Conservation (phyloP, 2,888 invertebrate species). For the Conops quadrifasciatus region DNA sequence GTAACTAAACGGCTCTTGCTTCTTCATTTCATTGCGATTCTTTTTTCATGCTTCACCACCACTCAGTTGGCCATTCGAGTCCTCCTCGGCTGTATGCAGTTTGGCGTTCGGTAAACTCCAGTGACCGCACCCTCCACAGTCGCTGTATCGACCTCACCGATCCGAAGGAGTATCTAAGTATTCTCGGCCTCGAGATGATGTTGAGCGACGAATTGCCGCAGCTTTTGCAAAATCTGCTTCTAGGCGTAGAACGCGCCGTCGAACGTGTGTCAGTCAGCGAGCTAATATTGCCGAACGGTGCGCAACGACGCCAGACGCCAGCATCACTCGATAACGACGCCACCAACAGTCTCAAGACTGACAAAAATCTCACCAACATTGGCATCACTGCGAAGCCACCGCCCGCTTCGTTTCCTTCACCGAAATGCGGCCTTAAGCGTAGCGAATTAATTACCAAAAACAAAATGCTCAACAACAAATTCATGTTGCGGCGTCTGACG, state of each 20-base stretch:
- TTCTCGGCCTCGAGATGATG: constrained; percentile 63
- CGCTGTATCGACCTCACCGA: constrained; percentile 60
- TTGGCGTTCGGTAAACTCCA: constrained; percentile 56
- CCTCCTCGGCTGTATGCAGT: constrained; percentile 57
- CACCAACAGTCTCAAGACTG: constrained; percentile 41
- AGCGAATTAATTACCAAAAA: constrained; percentile 66
- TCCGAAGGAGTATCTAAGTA: constrained; percentile 54
- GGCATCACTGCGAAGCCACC: constrained; percentile 2
- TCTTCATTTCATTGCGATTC: neutral
- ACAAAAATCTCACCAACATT: constrained; percentile 28
- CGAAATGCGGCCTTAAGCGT: constrained; percentile 64
- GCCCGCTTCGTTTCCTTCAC: constrained; percentile 52
- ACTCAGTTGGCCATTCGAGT: constrained; percentile 48
- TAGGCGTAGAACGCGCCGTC: constrained; percentile 76
- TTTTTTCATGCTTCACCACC: neutral
- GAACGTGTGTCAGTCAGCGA: constrained; percentile 74
- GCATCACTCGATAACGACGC: constrained; percentile 38
- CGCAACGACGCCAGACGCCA: constrained; percentile 48
- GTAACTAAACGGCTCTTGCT: neutral
- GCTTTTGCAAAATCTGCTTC: constrained; percentile 72
- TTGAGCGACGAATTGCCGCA: constrained; percentile 69
- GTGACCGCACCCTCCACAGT: constrained; percentile 52
- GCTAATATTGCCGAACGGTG: constrained; percentile 69
- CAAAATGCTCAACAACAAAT: constrained; percentile 65
- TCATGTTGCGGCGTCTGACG: constrained; percentile 62